phyloP scores from a whole-genome alignment of 2,797 vertebrate genomes.

The Arnoldichthys spilopterus region DNA sequence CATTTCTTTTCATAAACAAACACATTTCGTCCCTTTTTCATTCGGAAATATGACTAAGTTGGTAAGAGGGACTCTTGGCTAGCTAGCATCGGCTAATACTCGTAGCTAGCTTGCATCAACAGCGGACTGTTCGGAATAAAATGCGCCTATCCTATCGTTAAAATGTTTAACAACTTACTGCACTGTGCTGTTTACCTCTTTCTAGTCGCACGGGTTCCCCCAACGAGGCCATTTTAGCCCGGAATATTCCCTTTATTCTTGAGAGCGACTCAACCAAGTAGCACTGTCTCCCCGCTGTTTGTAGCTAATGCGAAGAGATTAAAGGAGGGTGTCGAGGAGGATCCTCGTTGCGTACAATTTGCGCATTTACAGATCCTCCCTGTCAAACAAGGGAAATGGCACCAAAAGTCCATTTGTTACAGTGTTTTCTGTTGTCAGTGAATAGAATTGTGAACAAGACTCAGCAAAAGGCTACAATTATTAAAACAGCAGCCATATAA shows the following conservation, averaged over 20 bases:
- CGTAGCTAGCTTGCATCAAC: background rate
- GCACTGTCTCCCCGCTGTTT: background rate
- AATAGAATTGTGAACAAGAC: background rate
- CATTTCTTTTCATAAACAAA: background rate
- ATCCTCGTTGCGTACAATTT: conserved; percentile 29
- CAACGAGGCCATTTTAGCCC: conserved; percentile 86
- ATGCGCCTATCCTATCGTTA: background rate
- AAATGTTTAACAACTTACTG: background rate
- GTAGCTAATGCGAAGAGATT: conserved; percentile 51
- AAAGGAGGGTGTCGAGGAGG: conserved; percentile 21
- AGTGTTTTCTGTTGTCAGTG: background rate
- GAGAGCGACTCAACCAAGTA: conserved; percentile 31
- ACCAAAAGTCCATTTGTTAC: background rate
- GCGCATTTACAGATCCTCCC: conserved; percentile 26
- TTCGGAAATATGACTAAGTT: background rate
- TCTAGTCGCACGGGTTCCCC: conserved; percentile 93
- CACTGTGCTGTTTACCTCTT: conserved; percentile 80
- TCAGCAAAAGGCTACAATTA: background rate
- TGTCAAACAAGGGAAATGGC: background rate
- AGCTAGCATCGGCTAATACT: background rate
- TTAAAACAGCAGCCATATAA: background rate
- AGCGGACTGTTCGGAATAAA: background rate
- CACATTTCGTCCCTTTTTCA: background rate
- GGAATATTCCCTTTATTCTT: conserved; percentile 37
- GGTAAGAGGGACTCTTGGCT: background rate